These are phyloP conservation scores for Acanthis flammea DNA, from an alignment of 2,797 vertebrate species.

Conservation along the genomic window DNA sequence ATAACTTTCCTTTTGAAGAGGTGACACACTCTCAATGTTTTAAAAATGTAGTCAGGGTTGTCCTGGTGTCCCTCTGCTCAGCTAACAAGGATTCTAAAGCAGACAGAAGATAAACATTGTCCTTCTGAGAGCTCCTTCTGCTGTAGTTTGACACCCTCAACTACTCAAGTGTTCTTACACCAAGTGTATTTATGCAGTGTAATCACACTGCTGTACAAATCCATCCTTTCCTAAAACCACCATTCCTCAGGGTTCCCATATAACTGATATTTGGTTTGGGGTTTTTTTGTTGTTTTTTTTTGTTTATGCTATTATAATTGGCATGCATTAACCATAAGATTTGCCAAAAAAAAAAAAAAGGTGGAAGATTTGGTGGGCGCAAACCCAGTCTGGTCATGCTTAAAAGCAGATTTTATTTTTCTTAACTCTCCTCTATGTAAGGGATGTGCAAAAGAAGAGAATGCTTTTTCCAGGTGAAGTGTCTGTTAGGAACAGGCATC, in stretches of 20 bases:
- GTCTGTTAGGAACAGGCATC: neutral
- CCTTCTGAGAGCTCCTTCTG: neutral
- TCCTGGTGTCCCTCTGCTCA: neutral
- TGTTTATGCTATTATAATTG: neutral
- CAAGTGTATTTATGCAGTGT: neutral
- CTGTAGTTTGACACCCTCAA: neutral
- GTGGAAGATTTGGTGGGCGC: neutral
- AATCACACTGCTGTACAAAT: neutral
- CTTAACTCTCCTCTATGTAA: neutral
- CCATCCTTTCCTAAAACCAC: neutral
- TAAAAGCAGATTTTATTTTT: neutral
- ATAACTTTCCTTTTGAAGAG: neutral
- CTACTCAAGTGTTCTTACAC: neutral
- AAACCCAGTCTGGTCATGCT: neutral
- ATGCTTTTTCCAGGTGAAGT: neutral
- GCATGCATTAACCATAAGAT: fast-evolving
- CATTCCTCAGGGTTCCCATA: neutral
- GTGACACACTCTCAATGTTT: fast-evolving
- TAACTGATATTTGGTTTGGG: neutral
- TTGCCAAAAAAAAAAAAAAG: neutral
- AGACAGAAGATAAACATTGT: neutral
- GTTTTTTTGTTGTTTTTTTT: neutral
- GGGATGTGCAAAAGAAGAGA: neutral
- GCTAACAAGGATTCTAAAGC: neutral
- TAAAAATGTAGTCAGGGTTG: neutral